These are phyloP conservation scores for Ariolimax columbianus DNA, from an alignment of 2,888 invertebrate species.

Conservation along the genomic window DNA sequence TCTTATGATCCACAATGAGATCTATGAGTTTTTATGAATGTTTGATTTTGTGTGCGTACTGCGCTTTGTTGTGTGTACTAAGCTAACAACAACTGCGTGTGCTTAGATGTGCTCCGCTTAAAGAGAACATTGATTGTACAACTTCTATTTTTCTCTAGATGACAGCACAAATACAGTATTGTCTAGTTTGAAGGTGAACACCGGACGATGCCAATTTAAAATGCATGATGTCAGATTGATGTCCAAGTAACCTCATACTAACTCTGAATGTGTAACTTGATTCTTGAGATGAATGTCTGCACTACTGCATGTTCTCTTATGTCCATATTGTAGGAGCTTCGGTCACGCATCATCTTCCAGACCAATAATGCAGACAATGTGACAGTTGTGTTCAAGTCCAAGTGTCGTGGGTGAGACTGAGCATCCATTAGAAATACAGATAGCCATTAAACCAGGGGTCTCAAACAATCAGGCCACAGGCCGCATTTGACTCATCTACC, in stretches of 20 bases:
- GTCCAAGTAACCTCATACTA: neutral
- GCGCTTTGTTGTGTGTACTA: too few species aligned
- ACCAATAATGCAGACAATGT: slow-evolving; percentile 85
- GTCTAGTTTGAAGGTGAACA: neutral
- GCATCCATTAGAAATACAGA: neutral
- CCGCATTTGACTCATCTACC: neutral
- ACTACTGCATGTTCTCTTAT: slow-evolving; percentile 28
- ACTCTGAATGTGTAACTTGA: neutral
- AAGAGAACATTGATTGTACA: too few species aligned
- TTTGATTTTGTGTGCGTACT: too few species aligned
- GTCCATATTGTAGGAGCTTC: slow-evolving; percentile 86
- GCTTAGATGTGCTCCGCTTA: too few species aligned
- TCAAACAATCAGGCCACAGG: too few species aligned
- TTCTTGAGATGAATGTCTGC: neutral
- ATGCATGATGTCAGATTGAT: slow-evolving; percentile 13
- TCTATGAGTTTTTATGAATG: too few species aligned
- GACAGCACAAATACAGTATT: neutral
- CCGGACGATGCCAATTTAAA: neutral
- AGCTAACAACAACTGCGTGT: too few species aligned
- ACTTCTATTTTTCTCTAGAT: neutral
- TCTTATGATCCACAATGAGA: too few species aligned
- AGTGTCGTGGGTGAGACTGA: slow-evolving; percentile 81
- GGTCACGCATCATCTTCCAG: slow-evolving; percentile 93
- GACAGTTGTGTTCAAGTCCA: slow-evolving; percentile 89
- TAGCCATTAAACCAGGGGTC: neutral